Evolutionary conservation across 2,113 vertebrate species (phyloP), one percentile per base, ranked within the genome.

Genomic region (Leptobrachium ailaonicum): DNA sequence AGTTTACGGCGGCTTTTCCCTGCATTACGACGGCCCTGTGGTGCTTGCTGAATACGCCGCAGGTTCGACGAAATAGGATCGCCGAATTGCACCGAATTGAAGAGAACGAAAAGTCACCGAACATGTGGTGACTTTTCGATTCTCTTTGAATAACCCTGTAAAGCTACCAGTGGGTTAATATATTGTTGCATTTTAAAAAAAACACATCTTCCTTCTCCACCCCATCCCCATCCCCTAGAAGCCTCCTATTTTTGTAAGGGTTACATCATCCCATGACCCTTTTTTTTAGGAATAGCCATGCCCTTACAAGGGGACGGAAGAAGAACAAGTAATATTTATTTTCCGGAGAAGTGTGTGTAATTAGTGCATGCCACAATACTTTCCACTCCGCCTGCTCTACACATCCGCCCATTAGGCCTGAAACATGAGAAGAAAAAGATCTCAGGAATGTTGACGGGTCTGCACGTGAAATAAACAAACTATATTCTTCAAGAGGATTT

Each of bases 381-480:
- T 74, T 80, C 71, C 77, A 80, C 71, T 73, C 70, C 43, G 70
- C 67, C 58, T 41, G 45, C 69, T 43, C 77, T 13, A 44, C 50
- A 56, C 71, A 74, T 74, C 78, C 71, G 71, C 71, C 63, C 78
- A 74, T 80, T 73, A 80, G 78, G 41, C 64, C 56, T 74, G 78
- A n/a, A 80, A 80, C 66, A 58, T 68, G 71, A 80, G 71, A 74
- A 67, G 45, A 80, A 80, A 32, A 74, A 74, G 63, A 60, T 80
- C 63, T 41, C 64, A 60, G 71, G 71, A 80, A 74, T 68, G 77
- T 74, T 80, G 64, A 80, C 77, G 47, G 50, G 58, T 74, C 41
- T 67, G 42, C 70, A 72, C 50, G 64, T 80, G 71, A 80, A 80
- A 74, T 60, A 80, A 80, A 80, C 71, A 80, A 80, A 58, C 20